A percentile compares a stretch with the other conserved stretches of the same genome.
Evolutionary conservation across 2,113 vertebrate genomes (phyloP).

Genomic region (Archocentrus centrarchus): DNA sequence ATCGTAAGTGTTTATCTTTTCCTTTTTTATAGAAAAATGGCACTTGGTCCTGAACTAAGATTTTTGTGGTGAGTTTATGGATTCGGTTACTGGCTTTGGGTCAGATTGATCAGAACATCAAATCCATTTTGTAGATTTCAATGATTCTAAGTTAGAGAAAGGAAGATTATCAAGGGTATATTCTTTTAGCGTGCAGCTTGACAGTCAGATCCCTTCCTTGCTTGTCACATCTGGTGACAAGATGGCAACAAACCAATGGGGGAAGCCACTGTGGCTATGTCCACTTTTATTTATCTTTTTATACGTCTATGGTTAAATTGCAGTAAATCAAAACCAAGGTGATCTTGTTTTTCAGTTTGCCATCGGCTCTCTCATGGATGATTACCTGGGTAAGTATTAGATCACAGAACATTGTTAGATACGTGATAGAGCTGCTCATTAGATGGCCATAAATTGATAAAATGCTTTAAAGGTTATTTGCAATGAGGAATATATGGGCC

Average conservation of each 20-base stretch:
- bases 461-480: neutral
- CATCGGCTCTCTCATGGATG: conserved; percentile 94
- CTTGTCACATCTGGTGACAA: neutral
- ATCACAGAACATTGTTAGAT: neutral
- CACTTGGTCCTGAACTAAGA: neutral
- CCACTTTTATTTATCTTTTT: neutral
- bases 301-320: neutral
- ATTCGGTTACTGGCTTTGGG: neutral
- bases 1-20: conserved; percentile 82
- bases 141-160: neutral
- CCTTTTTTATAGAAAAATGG: neutral
- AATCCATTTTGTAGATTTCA: neutral
- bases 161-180: neutral
- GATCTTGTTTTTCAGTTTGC: conserved; percentile 85
- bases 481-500: neutral
- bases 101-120: neutral
- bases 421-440: neutral
- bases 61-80: neutral
- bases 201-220: neutral
- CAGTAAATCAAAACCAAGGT: neutral
- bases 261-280: neutral
- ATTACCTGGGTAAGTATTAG: conserved; percentile 88
- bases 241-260: neutral
- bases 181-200: neutral
- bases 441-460: neutral